These are phyloP conservation scores for Cossypha polioptera DNA, from an alignment of 2,797 vertebrate genomes.

Conservation along the genomic window DNA sequence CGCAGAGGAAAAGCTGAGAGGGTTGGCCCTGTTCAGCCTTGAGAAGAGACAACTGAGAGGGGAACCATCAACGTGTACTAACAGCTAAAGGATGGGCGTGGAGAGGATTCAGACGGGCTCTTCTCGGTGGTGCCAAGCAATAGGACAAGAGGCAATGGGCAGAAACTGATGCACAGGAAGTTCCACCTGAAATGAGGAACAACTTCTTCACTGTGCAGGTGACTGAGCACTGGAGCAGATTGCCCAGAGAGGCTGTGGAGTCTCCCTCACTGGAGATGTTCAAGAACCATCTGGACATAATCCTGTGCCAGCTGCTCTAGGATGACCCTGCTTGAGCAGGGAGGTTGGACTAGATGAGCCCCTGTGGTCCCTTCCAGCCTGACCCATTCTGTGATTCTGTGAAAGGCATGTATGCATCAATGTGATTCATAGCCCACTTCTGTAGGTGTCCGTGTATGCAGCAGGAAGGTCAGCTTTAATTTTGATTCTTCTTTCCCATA, in stretches of 20 bases:
- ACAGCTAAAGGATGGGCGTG: neutral
- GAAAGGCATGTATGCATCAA: neutral
- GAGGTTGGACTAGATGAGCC: neutral
- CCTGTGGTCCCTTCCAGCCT: fast-evolving
- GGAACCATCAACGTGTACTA: fast-evolving
- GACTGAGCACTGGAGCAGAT: fast-evolving
- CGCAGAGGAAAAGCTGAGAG: neutral
- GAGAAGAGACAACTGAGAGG: fast-evolving
- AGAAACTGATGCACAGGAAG: neutral
- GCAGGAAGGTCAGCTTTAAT: neutral
- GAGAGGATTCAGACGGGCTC: fast-evolving
- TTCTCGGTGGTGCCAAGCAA: neutral
- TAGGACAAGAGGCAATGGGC: fast-evolving
- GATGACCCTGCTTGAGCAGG: neutral
- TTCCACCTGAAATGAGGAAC: neutral
- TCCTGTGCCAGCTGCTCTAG: neutral
- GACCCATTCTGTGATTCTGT: neutral
- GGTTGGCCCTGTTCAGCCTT: neutral
- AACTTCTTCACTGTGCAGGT: neutral
- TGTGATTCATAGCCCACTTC: neutral
- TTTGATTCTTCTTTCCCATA: neutral
- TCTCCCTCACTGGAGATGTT: neutral
- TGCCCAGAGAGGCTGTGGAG: neutral
- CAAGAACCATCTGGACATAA: neutral
- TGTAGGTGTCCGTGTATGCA: fast-evolving